phyloP scores from a whole-genome alignment of 2,113 vertebrate species.

The Psilopogon haemacephalus region DNA sequence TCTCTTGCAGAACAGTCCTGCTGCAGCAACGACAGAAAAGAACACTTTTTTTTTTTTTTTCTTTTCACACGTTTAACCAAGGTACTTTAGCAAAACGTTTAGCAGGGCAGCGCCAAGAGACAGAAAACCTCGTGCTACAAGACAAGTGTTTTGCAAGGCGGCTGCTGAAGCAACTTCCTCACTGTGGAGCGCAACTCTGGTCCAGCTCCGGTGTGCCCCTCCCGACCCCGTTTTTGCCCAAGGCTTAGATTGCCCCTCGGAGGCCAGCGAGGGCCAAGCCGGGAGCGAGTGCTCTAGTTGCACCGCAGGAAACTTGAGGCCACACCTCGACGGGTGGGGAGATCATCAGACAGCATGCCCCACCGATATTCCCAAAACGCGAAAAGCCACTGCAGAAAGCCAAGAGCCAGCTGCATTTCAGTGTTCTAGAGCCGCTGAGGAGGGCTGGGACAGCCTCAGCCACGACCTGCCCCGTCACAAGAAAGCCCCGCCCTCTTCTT shows the following conservation, averaged over 20 bases:
- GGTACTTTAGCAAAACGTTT: accelerated
- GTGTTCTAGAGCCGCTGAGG: accelerated
- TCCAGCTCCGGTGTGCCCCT: not conserved
- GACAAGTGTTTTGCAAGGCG: not conserved
- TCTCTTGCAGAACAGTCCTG: accelerated
- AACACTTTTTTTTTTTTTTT: too few species aligned
- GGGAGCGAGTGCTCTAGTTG: accelerated
- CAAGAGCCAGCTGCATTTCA: too few species aligned
- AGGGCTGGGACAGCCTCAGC: accelerated
- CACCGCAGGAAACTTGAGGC: accelerated
- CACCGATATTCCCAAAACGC: too few species aligned
- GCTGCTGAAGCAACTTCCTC: too few species aligned
- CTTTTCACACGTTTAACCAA: accelerated
- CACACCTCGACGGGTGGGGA: too few species aligned
- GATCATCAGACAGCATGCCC: too few species aligned
- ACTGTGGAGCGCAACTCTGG: accelerated
- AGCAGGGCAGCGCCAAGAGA: not conserved
- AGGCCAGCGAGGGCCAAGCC: not conserved
- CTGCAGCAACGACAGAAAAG: not conserved
- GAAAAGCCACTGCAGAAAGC: too few species aligned
- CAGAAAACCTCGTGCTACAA: accelerated
- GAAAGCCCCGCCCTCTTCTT: not conserved
- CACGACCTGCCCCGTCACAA: too few species aligned
- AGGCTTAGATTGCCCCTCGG: too few species aligned
- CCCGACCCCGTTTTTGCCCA: not conserved